These are phyloP conservation scores for Saxidomus purpurata DNA, from an alignment of 1,140 invertebrate genomes.

Conservation along the genomic window DNA sequence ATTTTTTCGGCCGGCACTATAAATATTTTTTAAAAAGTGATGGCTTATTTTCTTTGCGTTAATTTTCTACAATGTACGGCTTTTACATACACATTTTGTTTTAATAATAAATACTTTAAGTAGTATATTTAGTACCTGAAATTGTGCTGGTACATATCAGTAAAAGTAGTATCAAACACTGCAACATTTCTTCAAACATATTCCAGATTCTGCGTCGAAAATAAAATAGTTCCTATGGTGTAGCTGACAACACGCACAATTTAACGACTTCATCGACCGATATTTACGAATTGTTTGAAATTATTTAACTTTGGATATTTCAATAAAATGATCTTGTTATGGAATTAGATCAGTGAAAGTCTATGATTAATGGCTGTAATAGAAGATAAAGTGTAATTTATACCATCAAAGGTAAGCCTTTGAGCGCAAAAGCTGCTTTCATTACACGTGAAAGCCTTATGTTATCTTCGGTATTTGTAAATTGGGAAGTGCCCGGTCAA, in stretches of 20 bases:
- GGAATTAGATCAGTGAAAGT: not conserved
- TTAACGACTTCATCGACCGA: not conserved
- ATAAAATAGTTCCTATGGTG: not conserved
- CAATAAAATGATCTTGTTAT: not conserved
- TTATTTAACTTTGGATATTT: not conserved
- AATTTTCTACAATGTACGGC: no score
- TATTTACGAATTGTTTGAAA: not conserved
- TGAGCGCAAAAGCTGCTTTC: not conserved
- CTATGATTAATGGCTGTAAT: not conserved
- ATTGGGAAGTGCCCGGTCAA: not conserved
- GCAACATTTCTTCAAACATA: not conserved
- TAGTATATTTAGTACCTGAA: no score
- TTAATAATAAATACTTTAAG: no score
- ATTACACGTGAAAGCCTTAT: not conserved
- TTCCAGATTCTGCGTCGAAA: not conserved
- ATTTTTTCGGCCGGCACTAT: no score
- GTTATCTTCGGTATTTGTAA: not conserved
- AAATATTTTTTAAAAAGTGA: no score
- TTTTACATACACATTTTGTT: no score
- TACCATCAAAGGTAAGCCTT: not conserved
- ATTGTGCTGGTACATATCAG: no score
- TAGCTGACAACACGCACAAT: not conserved
- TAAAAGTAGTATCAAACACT: not conserved
- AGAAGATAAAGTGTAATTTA: not conserved
- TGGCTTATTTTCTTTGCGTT: no score